phyloP scores from a whole-genome alignment of 1,140 invertebrate genomes.

The Drosophila lini region DNA sequence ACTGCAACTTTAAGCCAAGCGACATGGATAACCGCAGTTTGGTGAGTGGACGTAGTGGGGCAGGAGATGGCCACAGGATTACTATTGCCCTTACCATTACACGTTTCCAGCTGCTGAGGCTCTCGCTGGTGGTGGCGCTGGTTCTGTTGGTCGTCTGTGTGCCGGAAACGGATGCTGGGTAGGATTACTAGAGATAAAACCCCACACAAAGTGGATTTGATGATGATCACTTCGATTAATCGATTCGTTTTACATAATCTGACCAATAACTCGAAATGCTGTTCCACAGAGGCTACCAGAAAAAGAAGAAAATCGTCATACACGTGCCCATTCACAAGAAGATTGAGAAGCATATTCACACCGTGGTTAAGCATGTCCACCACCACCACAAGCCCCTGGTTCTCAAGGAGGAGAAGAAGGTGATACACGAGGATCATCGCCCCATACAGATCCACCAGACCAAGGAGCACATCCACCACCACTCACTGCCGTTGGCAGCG shows the following conservation, averaged over 20 bases:
- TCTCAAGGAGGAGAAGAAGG: slow-evolving; percentile 81
- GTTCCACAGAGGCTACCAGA: slow-evolving; percentile 59
- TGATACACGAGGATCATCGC: slow-evolving; percentile 77
- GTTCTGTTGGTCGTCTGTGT: slow-evolving; percentile 59
- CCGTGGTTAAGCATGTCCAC: slow-evolving; percentile 79
- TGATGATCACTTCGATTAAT: not conserved
- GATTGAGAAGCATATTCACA: slow-evolving; percentile 82
- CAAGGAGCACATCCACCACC: slow-evolving; percentile 79
- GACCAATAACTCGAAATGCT: slow-evolving; percentile 1
- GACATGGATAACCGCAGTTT: slow-evolving; percentile 69
- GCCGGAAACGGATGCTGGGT: slow-evolving; percentile 69
- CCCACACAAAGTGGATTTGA: not conserved
- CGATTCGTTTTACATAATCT: not conserved
- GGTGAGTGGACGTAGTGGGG: slow-evolving; percentile 40
- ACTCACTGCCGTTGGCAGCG: slow-evolving; percentile 46
- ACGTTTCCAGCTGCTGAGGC: slow-evolving; percentile 54
- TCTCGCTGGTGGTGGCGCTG: slow-evolving; percentile 60
- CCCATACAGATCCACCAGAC: slow-evolving; percentile 77
- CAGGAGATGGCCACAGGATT: slow-evolving; percentile 13
- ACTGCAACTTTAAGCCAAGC: slow-evolving; percentile 37
- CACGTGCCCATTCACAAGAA: slow-evolving; percentile 82
- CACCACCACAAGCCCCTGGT: slow-evolving; percentile 84
- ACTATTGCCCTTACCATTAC: not conserved
- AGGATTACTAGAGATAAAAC: slow-evolving; percentile 10
- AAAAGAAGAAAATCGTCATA: slow-evolving; percentile 83